A percentile compares a stretch with the other conserved stretches of the same genome.
Evolutionary conservation across 1,140 invertebrate genomes (phyloP).

Genomic region (Cryptotermes secundus): DNA sequence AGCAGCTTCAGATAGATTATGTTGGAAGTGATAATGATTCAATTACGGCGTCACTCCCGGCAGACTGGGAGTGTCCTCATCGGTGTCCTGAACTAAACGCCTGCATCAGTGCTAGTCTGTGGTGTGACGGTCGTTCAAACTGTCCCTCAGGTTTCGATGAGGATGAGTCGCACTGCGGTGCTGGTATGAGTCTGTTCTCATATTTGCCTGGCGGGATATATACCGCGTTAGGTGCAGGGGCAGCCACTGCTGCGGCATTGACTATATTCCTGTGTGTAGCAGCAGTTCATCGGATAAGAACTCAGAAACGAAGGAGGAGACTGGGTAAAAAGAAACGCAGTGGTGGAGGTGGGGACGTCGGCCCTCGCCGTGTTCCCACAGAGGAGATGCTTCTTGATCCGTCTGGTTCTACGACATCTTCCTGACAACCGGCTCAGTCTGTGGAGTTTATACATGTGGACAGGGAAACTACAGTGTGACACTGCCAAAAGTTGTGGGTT

Average conservation of each 20-base stretch:
- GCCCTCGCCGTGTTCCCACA: slow-evolving; percentile 47
- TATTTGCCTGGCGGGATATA: slow-evolving; percentile 52
- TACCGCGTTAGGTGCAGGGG: slow-evolving; percentile 56
- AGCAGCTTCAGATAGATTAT: slow-evolving; percentile 53
- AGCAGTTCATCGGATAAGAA: slow-evolving; percentile 44
- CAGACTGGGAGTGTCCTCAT: slow-evolving; percentile 61
- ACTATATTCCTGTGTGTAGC: slow-evolving; percentile 55
- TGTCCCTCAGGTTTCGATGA: slow-evolving; percentile 86
- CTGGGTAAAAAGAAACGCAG: slow-evolving; percentile 55
- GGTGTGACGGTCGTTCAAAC: slow-evolving; percentile 83
- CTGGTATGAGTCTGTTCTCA: slow-evolving; percentile 52
- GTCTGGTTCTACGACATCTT: slow-evolving; percentile 50
- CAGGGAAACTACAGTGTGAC: slow-evolving; percentile 79
- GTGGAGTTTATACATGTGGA: slow-evolving; percentile 88
- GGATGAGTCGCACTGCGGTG: slow-evolving; percentile 67
- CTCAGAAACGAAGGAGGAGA: slow-evolving; percentile 46
- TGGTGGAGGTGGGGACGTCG: slow-evolving; percentile 48
- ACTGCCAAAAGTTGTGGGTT: neutral
- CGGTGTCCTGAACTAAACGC: slow-evolving; percentile 87
- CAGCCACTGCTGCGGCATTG: slow-evolving; percentile 55
- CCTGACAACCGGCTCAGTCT: slow-evolving; percentile 82
- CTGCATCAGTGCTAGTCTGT: slow-evolving; percentile 79
- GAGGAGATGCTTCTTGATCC: slow-evolving; percentile 61
- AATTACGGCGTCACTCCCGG: slow-evolving; percentile 50
- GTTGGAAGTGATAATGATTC: slow-evolving; percentile 33